A percentile compares a stretch with the other conserved stretches of the same genome.
phyloP scores from a whole-genome alignment of 2,888 invertebrate species.

The Euclidia mi region DNA sequence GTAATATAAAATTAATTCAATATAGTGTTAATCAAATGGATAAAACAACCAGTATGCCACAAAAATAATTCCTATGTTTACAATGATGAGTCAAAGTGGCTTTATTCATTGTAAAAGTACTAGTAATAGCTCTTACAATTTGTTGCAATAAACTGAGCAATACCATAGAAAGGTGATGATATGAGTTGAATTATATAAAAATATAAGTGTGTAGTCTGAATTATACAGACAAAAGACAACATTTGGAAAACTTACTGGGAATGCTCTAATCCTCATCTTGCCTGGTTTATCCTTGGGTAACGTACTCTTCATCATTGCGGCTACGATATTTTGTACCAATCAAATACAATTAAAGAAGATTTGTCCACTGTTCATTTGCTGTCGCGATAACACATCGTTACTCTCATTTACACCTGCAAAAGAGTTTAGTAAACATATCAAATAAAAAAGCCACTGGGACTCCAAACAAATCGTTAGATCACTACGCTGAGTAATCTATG shows the following conservation, averaged over 20 bases:
- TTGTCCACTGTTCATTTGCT: slow-evolving; percentile 80
- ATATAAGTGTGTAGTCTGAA: too few species aligned
- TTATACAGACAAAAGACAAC: too few species aligned
- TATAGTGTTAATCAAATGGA: too few species aligned
- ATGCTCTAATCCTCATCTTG: slow-evolving; percentile 99
- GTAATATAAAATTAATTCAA: too few species aligned
- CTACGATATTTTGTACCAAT: slow-evolving; percentile 70
- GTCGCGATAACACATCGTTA: slow-evolving; percentile 82
- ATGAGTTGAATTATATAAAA: too few species aligned
- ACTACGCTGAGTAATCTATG: slow-evolving; percentile 12
- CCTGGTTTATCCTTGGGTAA: slow-evolving; percentile 96
- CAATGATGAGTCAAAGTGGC: too few species aligned
- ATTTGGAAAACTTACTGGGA: slow-evolving; percentile 94
- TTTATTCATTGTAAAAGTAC: too few species aligned
- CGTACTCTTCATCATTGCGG: slow-evolving; percentile 92
- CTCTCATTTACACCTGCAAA: slow-evolving; percentile 82
- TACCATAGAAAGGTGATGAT: too few species aligned
- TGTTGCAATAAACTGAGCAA: too few species aligned
- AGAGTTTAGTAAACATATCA: slow-evolving; percentile 64
- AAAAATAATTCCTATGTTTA: too few species aligned
- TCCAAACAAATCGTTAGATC: slow-evolving; percentile 25
- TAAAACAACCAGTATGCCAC: too few species aligned
- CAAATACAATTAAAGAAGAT: slow-evolving; percentile 68
- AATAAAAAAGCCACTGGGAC: slow-evolving; percentile 25
- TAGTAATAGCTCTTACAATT: too few species aligned